Evolutionary conservation across 2,888 invertebrate genomes (phyloP).

Genomic region (Agrotis segetum): DNA sequence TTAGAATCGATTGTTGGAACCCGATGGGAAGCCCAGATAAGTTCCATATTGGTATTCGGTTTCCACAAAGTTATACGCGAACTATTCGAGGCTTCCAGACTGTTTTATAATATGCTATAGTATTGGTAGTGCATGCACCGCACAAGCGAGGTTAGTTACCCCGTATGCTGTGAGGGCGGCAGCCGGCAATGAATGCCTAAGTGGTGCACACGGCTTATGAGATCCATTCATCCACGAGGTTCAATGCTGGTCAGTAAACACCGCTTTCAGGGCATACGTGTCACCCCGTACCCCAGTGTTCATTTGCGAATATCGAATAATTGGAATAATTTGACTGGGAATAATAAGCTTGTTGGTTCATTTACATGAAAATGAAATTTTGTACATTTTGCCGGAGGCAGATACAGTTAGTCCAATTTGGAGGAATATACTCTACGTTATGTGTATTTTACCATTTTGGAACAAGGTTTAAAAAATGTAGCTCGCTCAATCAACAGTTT

Average conservation of each 20-base stretch:
- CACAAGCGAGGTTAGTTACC: slow-evolving; percentile 84
- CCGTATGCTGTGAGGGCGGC: slow-evolving; percentile 72
- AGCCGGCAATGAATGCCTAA: slow-evolving; percentile 83
- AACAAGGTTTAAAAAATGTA: slow-evolving; percentile 2
- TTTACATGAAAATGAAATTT: slow-evolving; percentile 34
- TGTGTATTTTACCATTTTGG: slow-evolving; percentile 2
- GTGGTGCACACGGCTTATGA: slow-evolving; percentile 79
- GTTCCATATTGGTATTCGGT: slow-evolving; percentile 37
- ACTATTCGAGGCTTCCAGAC: slow-evolving; percentile 48
- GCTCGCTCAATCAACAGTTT: slow-evolving; percentile 1
- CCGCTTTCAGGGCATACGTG: slow-evolving; percentile 80
- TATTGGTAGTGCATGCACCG: slow-evolving; percentile 59
- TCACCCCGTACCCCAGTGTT: slow-evolving; percentile 86
- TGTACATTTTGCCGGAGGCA: slow-evolving; percentile 9
- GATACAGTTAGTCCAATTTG: slow-evolving; percentile 10
- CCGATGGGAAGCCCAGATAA: slow-evolving; percentile 31
- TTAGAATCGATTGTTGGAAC: slow-evolving; percentile 16
- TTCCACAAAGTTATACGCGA: slow-evolving; percentile 45
- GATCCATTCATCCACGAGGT: slow-evolving; percentile 79
- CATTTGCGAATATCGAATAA: slow-evolving; percentile 50
- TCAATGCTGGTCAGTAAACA: slow-evolving; percentile 84
- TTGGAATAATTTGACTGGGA: slow-evolving; percentile 32
- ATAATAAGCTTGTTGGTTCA: slow-evolving; percentile 20
- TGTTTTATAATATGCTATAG: slow-evolving; percentile 50
- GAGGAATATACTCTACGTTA: not conserved